A percentile compares a stretch with the other conserved stretches of the same genome.
Evolutionary conservation across 1,140 invertebrate species (phyloP).

Genomic region (Cyphomyrmex costatus): DNA sequence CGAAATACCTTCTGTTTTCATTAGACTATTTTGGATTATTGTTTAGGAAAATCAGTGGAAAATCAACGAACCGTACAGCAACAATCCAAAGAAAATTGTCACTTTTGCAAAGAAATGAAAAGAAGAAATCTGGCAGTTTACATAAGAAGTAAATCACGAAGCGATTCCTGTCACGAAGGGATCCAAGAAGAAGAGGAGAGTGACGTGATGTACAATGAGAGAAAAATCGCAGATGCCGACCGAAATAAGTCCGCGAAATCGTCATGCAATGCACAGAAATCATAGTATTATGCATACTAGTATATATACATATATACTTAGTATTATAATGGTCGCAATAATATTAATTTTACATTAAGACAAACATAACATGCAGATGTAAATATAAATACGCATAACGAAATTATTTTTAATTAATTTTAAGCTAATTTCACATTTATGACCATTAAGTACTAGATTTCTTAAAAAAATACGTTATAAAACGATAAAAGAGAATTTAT

Average conservation of each 20-base stretch:
- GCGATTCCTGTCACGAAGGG: constrained; percentile 86
- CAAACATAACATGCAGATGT: not conserved
- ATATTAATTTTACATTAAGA: not conserved
- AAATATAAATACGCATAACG: constrained; percentile 24
- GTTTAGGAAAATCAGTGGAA: constrained; percentile 80
- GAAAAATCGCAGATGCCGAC: constrained; percentile 48
- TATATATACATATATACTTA: too few relatives aligned
- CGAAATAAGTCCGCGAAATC: constrained; percentile 42
- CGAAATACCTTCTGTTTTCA: not conserved
- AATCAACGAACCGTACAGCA: constrained; percentile 70
- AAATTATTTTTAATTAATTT: not conserved
- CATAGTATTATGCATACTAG: too few relatives aligned
- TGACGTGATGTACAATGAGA: constrained; percentile 28
- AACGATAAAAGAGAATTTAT: not conserved
- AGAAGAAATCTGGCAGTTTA: constrained; percentile 87
- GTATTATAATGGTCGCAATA: not conserved
- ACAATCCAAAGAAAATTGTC: constrained; percentile 84
- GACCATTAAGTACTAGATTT: not conserved
- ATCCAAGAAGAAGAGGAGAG: constrained; percentile 86
- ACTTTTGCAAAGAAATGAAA: constrained; percentile 88
- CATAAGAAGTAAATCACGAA: constrained; percentile 86
- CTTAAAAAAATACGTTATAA: constrained; percentile 7
- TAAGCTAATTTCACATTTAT: not conserved
- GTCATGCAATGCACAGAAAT: constrained; percentile 14
- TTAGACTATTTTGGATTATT: constrained; percentile 26